These are phyloP conservation scores for Sphenodon punctatus DNA, from an alignment of 2,797 vertebrate species.

Conservation along the genomic window DNA sequence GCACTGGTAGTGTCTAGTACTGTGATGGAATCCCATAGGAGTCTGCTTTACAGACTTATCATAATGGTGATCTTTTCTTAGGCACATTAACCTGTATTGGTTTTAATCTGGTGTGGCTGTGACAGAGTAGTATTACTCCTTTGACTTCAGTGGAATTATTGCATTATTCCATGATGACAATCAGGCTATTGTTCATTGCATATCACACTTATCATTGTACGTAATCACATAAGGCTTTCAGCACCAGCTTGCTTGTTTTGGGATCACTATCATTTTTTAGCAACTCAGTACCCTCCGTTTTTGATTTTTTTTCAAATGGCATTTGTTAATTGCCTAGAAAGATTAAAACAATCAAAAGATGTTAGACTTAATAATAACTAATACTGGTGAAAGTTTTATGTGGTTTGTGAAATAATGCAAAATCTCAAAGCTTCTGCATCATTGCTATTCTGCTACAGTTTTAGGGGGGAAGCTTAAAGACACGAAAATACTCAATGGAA, in stretches of 20 bases:
- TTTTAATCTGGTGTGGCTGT: no score
- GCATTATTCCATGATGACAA: background rate
- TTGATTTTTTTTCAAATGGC: background rate
- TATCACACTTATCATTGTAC: background rate
- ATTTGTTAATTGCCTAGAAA: background rate
- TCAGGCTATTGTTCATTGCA: background rate
- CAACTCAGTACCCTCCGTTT: background rate
- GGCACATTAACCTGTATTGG: no score
- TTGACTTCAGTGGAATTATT: no score
- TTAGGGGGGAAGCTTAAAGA: slow-evolving; percentile 35
- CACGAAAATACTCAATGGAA: slow-evolving; percentile 42
- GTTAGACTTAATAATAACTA: background rate
- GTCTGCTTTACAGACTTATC: no score
- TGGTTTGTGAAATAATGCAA: background rate
- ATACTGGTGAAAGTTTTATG: slow-evolving; percentile 16
- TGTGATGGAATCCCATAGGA: no score
- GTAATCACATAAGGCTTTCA: background rate
- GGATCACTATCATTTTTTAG: background rate
- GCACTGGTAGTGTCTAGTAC: no score
- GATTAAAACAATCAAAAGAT: background rate
- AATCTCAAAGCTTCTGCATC: slow-evolving; percentile 14
- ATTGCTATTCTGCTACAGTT: background rate
- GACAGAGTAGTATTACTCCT: no score
- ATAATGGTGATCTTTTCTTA: no score
- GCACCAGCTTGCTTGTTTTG: background rate